Conservation (phyloP, 2,113 vertebrate genomes). For the Tauraco erythrolophus region DNA sequence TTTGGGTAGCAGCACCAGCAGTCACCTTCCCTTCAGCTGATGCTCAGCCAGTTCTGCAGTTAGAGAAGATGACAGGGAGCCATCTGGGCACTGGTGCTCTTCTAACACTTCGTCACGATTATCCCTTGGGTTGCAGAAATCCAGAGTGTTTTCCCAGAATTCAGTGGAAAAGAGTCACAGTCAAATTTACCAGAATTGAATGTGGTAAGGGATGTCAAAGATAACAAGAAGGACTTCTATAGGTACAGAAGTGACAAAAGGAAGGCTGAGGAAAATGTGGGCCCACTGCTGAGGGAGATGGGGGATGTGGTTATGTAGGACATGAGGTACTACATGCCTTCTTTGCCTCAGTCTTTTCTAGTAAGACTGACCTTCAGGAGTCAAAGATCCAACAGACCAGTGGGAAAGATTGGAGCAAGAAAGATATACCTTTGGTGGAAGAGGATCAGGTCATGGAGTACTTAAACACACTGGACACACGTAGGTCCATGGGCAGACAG, state of each 20-base stretch:
- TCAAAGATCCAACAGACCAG: neutral
- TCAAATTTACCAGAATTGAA: neutral
- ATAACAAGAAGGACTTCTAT: neutral
- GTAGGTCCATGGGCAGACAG: neutral
- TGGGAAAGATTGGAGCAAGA: neutral
- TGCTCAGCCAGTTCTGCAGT: neutral
- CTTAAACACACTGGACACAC: too few species aligned
- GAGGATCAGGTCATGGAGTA: neutral
- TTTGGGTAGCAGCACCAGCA: neutral
- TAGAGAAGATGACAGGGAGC: neutral
- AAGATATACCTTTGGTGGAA: neutral
- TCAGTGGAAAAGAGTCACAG: neutral
- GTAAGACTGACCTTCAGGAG: neutral
- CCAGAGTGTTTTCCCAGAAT: neutral
- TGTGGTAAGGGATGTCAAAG: neutral
- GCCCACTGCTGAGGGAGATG: neutral
- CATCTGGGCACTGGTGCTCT: neutral
- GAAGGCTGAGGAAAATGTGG: neutral
- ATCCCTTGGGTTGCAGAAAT: neutral
- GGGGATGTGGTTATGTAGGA: neutral
- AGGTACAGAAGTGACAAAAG: neutral
- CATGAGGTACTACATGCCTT: neutral
- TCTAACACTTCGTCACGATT: neutral
- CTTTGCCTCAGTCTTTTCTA: neutral
- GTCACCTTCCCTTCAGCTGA: neutral